phyloP scores from a whole-genome alignment of 2,113 vertebrate species.

The Leiothrix lutea region DNA sequence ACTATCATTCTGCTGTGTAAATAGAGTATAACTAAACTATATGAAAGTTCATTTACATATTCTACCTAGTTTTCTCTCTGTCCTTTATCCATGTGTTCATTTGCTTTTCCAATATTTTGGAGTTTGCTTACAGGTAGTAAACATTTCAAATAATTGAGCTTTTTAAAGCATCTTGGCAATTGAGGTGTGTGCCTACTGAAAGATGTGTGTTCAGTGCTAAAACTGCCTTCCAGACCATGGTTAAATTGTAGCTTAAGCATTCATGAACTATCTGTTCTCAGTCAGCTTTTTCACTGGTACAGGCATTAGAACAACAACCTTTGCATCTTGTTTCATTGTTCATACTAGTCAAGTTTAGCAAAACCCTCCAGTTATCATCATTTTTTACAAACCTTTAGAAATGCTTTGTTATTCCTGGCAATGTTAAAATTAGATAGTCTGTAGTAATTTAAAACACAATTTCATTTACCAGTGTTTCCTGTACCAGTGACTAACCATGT shows the following conservation, averaged over 20 bases:
- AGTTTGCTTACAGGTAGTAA: background rate
- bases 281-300: background rate
- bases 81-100: background rate
- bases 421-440: background rate
- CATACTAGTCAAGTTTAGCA: background rate
- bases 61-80: background rate
- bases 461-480: background rate
- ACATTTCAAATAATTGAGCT: background rate
- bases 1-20: background rate
- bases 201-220: background rate
- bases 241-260: background rate
- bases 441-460: background rate
- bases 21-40: background rate
- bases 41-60: background rate
- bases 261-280: background rate
- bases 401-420: background rate
- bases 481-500: background rate
- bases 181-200: background rate
- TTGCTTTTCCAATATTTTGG: background rate
- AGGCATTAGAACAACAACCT: background rate
- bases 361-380: fast-evolving
- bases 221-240: background rate
- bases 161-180: background rate
- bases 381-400: background rate
- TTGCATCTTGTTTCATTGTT: background rate